Base-by-base conservation (phyloP, 2,113 vertebrate genomes). In the Galbula dea region DNA sequence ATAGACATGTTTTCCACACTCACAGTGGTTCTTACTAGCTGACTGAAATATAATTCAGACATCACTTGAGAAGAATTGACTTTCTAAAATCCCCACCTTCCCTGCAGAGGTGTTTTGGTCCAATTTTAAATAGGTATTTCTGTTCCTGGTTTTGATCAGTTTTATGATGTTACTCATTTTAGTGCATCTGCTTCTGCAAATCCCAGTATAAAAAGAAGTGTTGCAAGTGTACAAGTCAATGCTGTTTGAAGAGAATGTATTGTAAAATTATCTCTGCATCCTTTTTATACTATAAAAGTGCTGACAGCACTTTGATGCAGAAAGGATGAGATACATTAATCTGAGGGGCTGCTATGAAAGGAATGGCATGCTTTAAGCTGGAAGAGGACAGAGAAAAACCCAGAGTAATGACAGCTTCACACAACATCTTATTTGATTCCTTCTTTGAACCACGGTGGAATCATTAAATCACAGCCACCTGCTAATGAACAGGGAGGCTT, bases 241-340 rank as follows among this genome's bases (percentile, higher is more conserved):
- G 74, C 63, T 85, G 43, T 92, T 83, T 94, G 81, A 94, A 94
- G 61, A 91, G 77, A 94, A 37, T 29, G 32, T 67, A 89, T 88
- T 94, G 89, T 95, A 73, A 89, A 95, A 95, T 93, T 90, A 75
- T 88, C 66, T 93, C 58, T 51, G 65, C 2, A 3, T 94, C 78
- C 84, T 86, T 94, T 76, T 87, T 74, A 57, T 57, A 57, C 57
- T 57, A 37, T 67, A 59, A 55, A 55, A 94, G 76, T 46, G 91
- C 73, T 94, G 91, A 76, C 71, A 54, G 83, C 30, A 41, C 49
- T 86, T 94, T 96, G 89, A 94, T 94, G 76, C 92, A 79, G 89
- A 90, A 96, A 89, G 72, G 75, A 83, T 85, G 58, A 89, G 92
- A 88, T 68, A 82, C 86, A 77, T 83, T 93, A 86, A 94, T 86